Percentiles rank a stretch among this genome's conserved stretches.
phyloP scores from a whole-genome alignment of 2,888 invertebrate genomes.

The Cephus pygmeus region DNA sequence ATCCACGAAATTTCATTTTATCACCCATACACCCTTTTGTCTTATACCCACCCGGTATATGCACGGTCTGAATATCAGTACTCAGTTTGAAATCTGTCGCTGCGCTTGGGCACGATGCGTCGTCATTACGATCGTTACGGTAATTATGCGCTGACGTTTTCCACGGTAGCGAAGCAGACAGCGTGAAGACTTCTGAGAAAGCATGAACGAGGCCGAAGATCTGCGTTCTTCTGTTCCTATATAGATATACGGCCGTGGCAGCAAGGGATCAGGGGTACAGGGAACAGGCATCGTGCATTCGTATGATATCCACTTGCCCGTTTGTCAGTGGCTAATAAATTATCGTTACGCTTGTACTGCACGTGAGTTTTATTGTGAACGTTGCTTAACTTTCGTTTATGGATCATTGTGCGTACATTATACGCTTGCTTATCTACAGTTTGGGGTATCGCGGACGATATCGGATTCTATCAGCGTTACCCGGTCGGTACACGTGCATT shows the following conservation, averaged over 20 bases:
- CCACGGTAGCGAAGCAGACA: slow-evolving; percentile 45
- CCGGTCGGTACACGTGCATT: neutral
- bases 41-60: neutral
- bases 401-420: neutral
- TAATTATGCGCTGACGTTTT: slow-evolving; percentile 60
- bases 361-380: neutral
- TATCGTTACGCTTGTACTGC: neutral
- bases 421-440: neutral
- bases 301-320: neutral
- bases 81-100: neutral
- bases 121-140: slow-evolving; percentile 49
- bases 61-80: neutral
- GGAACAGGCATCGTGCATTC: neutral
- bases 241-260: neutral
- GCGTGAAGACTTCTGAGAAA: slow-evolving; percentile 57
- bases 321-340: neutral
- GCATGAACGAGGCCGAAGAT: slow-evolving; percentile 44
- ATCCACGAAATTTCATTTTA: neutral
- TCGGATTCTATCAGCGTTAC: neutral
- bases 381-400: neutral
- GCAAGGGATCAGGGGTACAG: neutral
- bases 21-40: neutral
- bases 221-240: neutral
- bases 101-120: neutral
- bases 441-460: neutral